Percentiles rank a stretch among this genome's conserved stretches.
Evolutionary conservation across 2,113 vertebrate genomes (phyloP).

Genomic region (Mohoua ochrocephala): DNA sequence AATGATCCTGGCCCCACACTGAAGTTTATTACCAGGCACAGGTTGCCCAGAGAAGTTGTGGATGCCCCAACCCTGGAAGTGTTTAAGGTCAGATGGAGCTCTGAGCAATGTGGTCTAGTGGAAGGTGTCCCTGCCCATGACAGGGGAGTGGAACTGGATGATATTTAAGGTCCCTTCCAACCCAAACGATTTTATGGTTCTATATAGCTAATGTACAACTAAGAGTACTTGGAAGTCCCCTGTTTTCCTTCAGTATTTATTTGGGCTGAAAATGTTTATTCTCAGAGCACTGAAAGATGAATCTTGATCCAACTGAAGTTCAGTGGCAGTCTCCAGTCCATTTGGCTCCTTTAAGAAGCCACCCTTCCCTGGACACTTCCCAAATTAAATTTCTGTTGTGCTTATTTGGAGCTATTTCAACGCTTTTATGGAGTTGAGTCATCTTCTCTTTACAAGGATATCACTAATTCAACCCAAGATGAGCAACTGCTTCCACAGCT

Average conservation of each 20-base stretch:
- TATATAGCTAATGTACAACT: neutral
- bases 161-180: neutral
- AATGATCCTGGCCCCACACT: neutral
- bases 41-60: neutral
- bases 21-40: neutral
- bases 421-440: neutral
- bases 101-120: neutral
- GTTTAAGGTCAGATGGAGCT: neutral
- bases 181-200: neutral
- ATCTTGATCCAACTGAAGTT: neutral
- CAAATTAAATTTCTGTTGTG: neutral
- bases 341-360: neutral
- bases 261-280: neutral
- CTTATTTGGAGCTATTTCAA: neutral
- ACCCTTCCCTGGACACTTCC: neutral
- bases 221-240: neutral
- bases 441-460: neutral
- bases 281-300: neutral
- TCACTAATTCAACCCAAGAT: neutral
- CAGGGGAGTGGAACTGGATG: too few relatives aligned
- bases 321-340: rapidly evolving
- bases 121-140: neutral
- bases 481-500: neutral
- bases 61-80: neutral
- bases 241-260: neutral